Evolutionary conservation across 2,113 vertebrate species (phyloP), one percentile per base, ranked within the genome.

Genomic region (Thinocorus orbignyianus): DNA sequence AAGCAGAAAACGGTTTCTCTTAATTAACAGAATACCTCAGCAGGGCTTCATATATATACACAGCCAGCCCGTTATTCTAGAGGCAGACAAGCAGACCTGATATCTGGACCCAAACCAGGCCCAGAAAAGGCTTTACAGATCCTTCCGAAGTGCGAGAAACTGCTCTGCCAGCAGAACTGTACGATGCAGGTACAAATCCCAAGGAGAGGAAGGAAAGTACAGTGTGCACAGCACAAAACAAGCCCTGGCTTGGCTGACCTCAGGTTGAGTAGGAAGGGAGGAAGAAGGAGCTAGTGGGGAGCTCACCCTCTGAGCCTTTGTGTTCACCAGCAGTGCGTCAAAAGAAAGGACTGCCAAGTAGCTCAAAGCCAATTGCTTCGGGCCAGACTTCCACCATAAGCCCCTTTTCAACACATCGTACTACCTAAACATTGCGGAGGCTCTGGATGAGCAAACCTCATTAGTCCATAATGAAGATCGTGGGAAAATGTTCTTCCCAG

Each of bases 21-120:
- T 76, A 96, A 72, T 87, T 88, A 89, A 93, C 69, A 88, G 80
- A 84, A 92, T 52, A 84, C 23, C 65, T 86, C 66, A 95, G 58
- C 74, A 94, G 81, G 46, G 58, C 41, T 82, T 84, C 78, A 68
- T 30, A 93, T 15, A 68, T 30, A 93, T 15, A 94, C 58, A 91
- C 0, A 8, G 77, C 61, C 91, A 86, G 44, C 65, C 73, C 46
- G 77, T 79, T 81, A 84, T 81, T 73, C 86, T 92, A 93, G 70
- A 95, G 58, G 70, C 62, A 91, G 73, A 68, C 73, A 90, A 88
- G 62, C 41, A 76, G 70, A 86, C 33, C 68, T 10, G 11, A 25
- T 49, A 92, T 11, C 41, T 76, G 54, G 78, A 91, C 86, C 83
- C 70, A 70, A 91, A 70, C 65, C 0, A 11, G 58, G 37, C 61